Conservation (phyloP, 2,113 vertebrate genomes). For the Clarias gariepinus region DNA sequence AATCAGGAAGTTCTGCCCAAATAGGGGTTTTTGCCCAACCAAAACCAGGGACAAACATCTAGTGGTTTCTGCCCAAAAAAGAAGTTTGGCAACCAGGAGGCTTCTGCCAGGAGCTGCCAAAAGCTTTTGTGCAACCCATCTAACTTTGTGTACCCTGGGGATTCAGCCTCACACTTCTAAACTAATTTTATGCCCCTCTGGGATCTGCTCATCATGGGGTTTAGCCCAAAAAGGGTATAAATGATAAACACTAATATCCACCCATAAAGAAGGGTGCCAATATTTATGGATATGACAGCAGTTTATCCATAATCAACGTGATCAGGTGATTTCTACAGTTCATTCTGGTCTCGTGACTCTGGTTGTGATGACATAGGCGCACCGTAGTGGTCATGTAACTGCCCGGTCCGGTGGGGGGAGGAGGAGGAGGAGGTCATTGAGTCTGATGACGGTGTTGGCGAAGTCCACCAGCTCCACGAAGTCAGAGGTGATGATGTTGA, state of each 20-base stretch:
- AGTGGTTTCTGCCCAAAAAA: not conserved
- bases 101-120: too few relatives aligned
- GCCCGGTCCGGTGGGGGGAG: constrained; percentile 72
- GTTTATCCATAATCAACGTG: not conserved
- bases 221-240: too few relatives aligned
- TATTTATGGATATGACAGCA: too few relatives aligned
- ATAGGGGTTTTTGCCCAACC: not conserved
- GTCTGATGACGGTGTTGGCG: constrained; percentile 88
- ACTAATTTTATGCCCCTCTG: too few relatives aligned
- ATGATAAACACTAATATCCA: not conserved
- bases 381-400: constrained; percentile 13
- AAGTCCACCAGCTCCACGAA: constrained; percentile 97
- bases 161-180: too few relatives aligned
- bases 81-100: not conserved
- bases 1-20: not conserved
- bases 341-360: not conserved
- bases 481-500: constrained; percentile 98
- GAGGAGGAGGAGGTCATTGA: constrained; percentile 85
- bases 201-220: not conserved
- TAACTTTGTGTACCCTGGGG: not conserved
- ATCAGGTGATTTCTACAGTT: not conserved
- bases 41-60: too few relatives aligned
- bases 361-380: not conserved
- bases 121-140: too few relatives aligned
- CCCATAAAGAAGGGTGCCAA: not conserved